Conservation (phyloP, 2,113 vertebrate genomes). For the Lipotes vexillifer region DNA sequence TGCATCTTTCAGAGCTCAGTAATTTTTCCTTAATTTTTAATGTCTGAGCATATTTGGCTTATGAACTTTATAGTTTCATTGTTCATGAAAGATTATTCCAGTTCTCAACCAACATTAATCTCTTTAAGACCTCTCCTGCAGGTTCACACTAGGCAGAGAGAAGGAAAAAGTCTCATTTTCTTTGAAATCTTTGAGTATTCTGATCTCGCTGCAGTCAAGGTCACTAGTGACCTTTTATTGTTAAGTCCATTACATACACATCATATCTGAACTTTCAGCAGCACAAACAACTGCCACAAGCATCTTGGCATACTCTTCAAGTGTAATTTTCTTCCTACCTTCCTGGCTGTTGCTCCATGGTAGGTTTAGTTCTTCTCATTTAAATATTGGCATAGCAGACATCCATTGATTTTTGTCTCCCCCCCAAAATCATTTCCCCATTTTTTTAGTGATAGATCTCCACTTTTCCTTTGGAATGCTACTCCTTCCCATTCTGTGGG, state of each 20-base stretch:
- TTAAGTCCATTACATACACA: not conserved
- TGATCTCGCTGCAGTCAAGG: not conserved
- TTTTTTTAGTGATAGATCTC: not conserved
- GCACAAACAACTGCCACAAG: not conserved
- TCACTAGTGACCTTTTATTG: not conserved
- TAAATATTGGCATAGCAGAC: not conserved
- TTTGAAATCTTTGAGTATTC: not conserved
- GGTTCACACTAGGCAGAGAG: not conserved
- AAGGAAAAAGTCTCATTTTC: not conserved
- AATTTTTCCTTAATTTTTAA: not conserved
- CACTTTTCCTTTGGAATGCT: not conserved
- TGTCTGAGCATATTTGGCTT: not conserved
- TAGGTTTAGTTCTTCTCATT: not conserved
- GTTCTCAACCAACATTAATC: not conserved
- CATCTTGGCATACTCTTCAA: not conserved
- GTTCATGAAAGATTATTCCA: not conserved
- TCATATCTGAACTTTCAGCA: not conserved
- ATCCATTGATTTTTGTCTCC: not conserved
- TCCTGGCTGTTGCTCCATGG: not conserved
- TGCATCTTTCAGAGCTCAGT: not conserved
- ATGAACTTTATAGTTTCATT: not conserved
- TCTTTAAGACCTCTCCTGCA: not conserved
- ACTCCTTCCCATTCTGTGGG: not conserved
- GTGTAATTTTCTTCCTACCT: not conserved
- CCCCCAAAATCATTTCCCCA: not conserved